A percentile compares a stretch with the other conserved stretches of the same genome.
Evolutionary conservation across 2,888 invertebrate species (phyloP).

Genomic region (Meganola albula): DNA sequence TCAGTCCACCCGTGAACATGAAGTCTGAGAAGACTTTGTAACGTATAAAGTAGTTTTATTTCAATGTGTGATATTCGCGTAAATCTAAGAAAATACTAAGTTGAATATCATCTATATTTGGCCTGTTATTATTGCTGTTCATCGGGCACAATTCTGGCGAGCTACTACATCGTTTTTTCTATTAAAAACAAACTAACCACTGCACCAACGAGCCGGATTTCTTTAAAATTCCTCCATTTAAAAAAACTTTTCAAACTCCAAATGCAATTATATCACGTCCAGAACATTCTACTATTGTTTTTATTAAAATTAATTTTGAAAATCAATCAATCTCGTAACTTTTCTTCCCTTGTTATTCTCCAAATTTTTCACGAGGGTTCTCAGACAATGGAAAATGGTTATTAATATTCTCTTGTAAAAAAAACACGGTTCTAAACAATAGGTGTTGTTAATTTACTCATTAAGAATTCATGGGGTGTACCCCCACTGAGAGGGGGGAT

Average conservation of each 20-base stretch:
- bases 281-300: conserved; percentile 64
- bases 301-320: conserved; percentile 74
- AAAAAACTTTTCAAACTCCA: conserved; percentile 23
- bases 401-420: conserved; percentile 73
- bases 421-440: conserved; percentile 71
- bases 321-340: conserved; percentile 71
- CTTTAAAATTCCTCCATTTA: conserved; percentile 13
- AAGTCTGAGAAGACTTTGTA: no score
- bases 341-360: conserved; percentile 35
- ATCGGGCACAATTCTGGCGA: no score
- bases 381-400: conserved; percentile 65
- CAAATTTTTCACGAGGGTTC: conserved; percentile 42
- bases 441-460: conserved; percentile 76
- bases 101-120: no score
- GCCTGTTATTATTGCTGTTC: no score
- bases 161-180: no score
- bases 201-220: no score
- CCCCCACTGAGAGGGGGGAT: conserved; percentile 32
- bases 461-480: conserved; percentile 71
- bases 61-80: no score
- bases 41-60: no score
- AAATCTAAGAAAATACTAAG: no score
- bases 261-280: conserved; percentile 61
- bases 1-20: no score
- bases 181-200: no score